A percentile compares a stretch with the other conserved stretches of the same genome.
Conservation (phyloP, 30 jellyfish, hydroid and myxozoan species). For the Turritopsis dohrnii region DNA sequence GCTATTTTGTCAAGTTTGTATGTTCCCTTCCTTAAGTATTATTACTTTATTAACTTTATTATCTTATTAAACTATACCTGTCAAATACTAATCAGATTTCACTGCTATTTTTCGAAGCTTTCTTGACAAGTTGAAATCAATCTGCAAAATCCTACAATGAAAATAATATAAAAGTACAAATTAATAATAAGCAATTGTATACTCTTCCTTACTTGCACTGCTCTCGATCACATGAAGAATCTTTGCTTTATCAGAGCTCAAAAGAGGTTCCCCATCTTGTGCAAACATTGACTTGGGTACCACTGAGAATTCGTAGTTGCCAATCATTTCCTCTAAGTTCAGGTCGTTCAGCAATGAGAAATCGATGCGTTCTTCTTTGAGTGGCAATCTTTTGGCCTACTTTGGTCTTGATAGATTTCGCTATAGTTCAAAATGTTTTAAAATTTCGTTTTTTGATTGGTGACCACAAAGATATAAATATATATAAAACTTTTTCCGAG, state of each 20-base stretch:
- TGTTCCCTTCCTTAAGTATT: neutral
- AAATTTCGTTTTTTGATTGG: slow-evolving; percentile 15
- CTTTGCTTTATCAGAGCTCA: slow-evolving; percentile 23
- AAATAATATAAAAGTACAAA: no score
- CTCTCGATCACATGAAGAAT: slow-evolving; percentile 18
- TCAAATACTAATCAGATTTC: neutral
- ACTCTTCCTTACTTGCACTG: neutral
- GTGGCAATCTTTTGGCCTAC: slow-evolving; percentile 20
- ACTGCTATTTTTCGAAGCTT: neutral
- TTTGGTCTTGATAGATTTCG: slow-evolving; percentile 23
- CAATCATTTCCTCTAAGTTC: slow-evolving; percentile 19
- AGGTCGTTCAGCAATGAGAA: slow-evolving; percentile 33
- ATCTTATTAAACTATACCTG: neutral
- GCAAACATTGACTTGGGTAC: slow-evolving; percentile 16
- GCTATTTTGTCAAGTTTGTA: neutral
- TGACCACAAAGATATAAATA: slow-evolving; percentile 24
- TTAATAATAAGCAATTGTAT: neutral
- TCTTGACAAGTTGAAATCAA: neutral
- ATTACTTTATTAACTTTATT: neutral
- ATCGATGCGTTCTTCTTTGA: slow-evolving; percentile 30
- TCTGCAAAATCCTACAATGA: neutral
- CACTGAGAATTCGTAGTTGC: slow-evolving; percentile 31
- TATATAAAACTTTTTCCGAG: no score
- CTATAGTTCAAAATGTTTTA: slow-evolving; percentile 17
- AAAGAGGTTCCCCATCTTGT: slow-evolving; percentile 25